Base-by-base conservation (phyloP, 2,113 vertebrate species). In the Hipposideros armiger region DNA sequence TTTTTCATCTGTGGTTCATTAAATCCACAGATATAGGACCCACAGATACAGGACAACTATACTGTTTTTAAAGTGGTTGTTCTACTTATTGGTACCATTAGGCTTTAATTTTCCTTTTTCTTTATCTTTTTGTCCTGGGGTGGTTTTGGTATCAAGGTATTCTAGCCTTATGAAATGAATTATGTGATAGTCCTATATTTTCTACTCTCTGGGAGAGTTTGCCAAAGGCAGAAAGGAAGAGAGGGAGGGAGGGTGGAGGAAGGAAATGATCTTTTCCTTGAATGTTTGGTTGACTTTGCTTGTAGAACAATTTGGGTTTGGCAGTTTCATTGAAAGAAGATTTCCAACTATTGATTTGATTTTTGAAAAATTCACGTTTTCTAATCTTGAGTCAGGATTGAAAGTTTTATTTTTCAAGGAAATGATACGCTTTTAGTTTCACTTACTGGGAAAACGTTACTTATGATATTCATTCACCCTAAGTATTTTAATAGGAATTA, bases 401-500 rank as follows among this genome's bases (percentile, higher is more conserved):
- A 16, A 84, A 50, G 22, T 80, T 54, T 81, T 4, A 40, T 20
- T 56, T 78, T 74, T 92, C 60, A 90, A 60, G 30, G 3, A 22
- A 45, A 77, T 36, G 10, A 64, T 64, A 54, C 4, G 11, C 42
- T 54, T 87, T 89, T 73, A 81, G 52, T 67, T 85, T 90, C 11
- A n/a, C n/a, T 83, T 81, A 77, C 4, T 90, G 54, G 36, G 30
- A 77, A 67, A 76, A 76, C 42, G 2, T 72, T 86, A 54, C 14
- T 85, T 73, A 56, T 26, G 20, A 47, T 36, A n/a, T 20, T 73
- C 11, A 84, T 64, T 87, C 40, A 87, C 40, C 22, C 42, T 30
- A 42, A 87, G 24, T 72, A 56, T 11, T 76, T 90, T 90, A 82
- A 32, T 24, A 87, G 17, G 9, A 90, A 95, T 90, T 62, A 82